A percentile compares a stretch with the other conserved stretches of the same genome.
Conservation (phyloP, 2,888 invertebrate species). For the Stenchaetothrips biformis region DNA sequence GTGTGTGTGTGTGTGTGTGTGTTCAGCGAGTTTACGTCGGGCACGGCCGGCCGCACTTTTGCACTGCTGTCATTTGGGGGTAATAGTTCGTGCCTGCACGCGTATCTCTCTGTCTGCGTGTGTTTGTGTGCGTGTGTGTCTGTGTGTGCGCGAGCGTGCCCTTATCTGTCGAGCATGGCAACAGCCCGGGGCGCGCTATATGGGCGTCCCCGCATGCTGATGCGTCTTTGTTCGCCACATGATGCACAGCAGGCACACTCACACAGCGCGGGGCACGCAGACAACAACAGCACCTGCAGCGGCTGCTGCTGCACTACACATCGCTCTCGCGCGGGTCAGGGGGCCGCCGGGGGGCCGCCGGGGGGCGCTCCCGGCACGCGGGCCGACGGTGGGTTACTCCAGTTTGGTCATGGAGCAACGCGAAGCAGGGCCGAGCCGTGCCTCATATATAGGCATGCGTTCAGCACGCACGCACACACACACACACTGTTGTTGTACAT, state of each 20-base stretch:
- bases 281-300: neutral
- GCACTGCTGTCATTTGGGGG: neutral
- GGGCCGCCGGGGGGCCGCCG: neutral
- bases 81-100: neutral
- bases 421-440: too few species aligned
- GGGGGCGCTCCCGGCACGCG: neutral
- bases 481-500: too few species aligned
- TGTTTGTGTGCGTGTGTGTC: neutral
- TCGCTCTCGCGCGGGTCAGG: neutral
- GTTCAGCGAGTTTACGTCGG: too few species aligned
- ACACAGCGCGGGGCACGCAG: neutral
- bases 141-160: neutral
- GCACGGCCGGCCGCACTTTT: neutral
- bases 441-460: too few species aligned
- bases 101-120: neutral
- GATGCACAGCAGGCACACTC: neutral
- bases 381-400: too few species aligned
- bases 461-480: too few species aligned
- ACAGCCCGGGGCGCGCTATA: neutral
- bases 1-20: too few species aligned
- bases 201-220: neutral
- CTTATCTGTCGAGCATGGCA: neutral
- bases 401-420: too few species aligned
- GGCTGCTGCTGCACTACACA: neutral
- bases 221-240: neutral